Evolutionary conservation across 2,888 invertebrate genomes (phyloP), one percentile per base, ranked within the genome.

Genomic region (Brachypterus glaber): DNA sequence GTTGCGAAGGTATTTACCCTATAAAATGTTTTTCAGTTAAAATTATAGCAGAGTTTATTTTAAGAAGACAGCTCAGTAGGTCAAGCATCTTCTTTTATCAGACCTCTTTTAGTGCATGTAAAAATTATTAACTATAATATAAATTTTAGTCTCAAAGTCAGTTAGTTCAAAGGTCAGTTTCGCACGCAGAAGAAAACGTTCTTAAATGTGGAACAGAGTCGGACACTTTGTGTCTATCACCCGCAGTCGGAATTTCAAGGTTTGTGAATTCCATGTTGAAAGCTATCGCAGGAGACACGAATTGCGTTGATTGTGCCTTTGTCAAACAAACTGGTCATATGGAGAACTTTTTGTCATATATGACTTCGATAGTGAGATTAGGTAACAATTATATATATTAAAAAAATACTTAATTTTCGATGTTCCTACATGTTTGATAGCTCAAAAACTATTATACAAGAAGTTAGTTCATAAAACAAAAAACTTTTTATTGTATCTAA

Each of bases 241-340:
- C 54, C 4, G 63, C 61, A 2, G 53, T 59, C 36, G 60, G 55
- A 1, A 52, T 57, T 29, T 52, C 58, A n/a, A 51, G 61, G 21
- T 62, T 64, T 43, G 46, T 62, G 3, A 57, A 54, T 29, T 50
- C 53, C 4, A 48, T 63, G 26, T 36, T 59, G 15, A 56, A 51
- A 42, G 64, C 60, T 1, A 30, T 62, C 3, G 46, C 44, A 35
- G 62, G 62, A 3, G 51, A 57, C 8, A 47, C 48, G 3, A 53
- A 55, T 31, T 53, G 60, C 30, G 52, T 58, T 3, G 65, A 64
- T 36, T 62, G 59, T 41, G 62, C 62, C 27, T 66, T 57, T 47
- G 60, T 65, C 5, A 46, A 54, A 14, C 66, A 66, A 51, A 52
- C 53, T 1, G 60, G 59, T 2, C 60, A 62, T 34, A 58, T 63